Base-by-base conservation (phyloP, 2,113 vertebrate genomes). In the Campylomormyrus tamandua region DNA sequence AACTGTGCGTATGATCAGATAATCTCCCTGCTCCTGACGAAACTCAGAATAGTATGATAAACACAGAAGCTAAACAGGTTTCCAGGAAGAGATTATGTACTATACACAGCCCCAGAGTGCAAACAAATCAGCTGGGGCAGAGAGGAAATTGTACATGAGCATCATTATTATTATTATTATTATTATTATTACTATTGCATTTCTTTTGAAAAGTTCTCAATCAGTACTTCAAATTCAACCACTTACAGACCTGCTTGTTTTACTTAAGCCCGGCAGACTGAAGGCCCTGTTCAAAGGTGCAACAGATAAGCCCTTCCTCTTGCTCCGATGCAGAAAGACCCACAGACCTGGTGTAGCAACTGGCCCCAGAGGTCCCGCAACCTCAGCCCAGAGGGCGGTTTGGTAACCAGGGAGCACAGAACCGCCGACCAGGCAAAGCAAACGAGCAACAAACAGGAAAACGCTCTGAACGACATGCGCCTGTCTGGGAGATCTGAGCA, bases 1-100 rank as follows among this genome's bases (percentile, higher is more conserved):
- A 91, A 90, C 84, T n/a, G 10, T 21, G 45, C 92, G 90, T 92
- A 91, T 90, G 90, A 31, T 84, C 66, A 39, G 74, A 89, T 94
- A 91, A 93, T 92, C 89, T n/a, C 85, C 90, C 86, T 91, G 77
- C 13, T 89, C 89, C 87, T 89, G 50, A 53, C 1, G 4, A 17
- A 91, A 89, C 91, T 92, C 91, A 24, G 88, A 93, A 92, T 74
- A 90, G 89, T 91, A 90, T 87, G n/a, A n/a, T 83, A 88, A 92
- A 92, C 80, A 88, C 66, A 48, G 84, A 0, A 84, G 48, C 87
- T 91, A 80, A 89, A 46, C 10, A 35, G 70, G 70, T 3, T 35
- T 74, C 31, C 53, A 88, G 15, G 21, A 50, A 17, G 31, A 77
- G 70, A 39, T 77, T 39, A 39, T 77, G 10, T 77, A 39, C 58